Base-by-base conservation (phyloP, 1,140 invertebrate species). In the Tetranychus cinnabarinus region DNA sequence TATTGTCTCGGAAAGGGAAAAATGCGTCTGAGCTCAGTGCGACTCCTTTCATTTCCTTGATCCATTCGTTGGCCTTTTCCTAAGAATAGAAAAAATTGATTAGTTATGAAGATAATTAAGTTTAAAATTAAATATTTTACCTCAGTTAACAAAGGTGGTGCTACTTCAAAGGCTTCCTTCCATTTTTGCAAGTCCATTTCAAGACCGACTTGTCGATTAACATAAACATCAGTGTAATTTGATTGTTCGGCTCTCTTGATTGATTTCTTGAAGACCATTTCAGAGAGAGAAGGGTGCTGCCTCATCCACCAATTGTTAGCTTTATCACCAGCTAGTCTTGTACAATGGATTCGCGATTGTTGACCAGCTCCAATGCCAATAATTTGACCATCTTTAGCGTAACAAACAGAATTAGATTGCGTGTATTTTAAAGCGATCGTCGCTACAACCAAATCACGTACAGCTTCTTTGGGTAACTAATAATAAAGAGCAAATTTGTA, bases 291-390 rank as follows among this genome's bases (percentile, higher is more conserved):
- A 23, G 91, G 88, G 73, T 97, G 92, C 59, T 91, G 86, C 35
- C 93, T 80, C 64, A 96, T 72, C 92, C 92, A 97, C 92, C 92
- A 97, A 74, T 92, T 89, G 70, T 91, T 86, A n/a, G 89, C 88
- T 74, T 98, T 97, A 69, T 92, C 88, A 23, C 91, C 92, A 61
- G 93, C 93, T 63, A 98, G 77, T 66, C 93, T 79, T 0, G 92
- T 97, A 72, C 92, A 97, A 73, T 97, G 92, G 69, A 98, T 97
- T 64, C 93, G 79, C 0, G 88, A 93, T 72, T 98, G 93, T 70
- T 97, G 93, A 0, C 93, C 93, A 36, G 93, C 93, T 52, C 93
- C 93, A 64, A 97, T 95, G 47, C 93, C 92, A 69, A 96, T 84
- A 0, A 96, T 85, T 74, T 98, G 86, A 0, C 89, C 89, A 73